Conservation (phyloP, 2,797 vertebrate species). For the Delichon dasypus region DNA sequence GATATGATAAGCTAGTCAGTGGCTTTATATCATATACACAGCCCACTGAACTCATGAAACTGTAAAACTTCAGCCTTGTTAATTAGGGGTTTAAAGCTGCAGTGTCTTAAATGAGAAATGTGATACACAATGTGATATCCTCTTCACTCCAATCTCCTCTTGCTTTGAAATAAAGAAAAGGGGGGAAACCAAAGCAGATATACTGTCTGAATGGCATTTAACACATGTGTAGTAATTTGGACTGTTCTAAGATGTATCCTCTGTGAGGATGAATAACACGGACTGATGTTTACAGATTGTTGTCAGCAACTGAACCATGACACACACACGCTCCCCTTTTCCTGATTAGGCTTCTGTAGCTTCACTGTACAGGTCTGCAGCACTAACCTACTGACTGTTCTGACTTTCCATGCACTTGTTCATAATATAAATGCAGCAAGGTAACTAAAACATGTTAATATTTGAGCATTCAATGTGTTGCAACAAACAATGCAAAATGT, state of each 20-base stretch:
- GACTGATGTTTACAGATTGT: neutral
- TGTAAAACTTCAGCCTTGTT: neutral
- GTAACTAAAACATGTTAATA: neutral
- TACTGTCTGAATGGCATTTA: neutral
- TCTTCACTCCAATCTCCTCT: neutral
- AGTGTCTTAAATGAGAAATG: neutral
- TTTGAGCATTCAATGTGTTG: neutral
- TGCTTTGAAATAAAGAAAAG: neutral
- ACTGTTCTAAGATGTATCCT: neutral
- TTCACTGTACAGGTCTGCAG: neutral
- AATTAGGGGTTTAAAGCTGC: neutral
- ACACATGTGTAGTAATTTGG: neutral
- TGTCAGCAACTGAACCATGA: neutral
- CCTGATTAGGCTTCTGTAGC: neutral
- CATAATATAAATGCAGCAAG: neutral
- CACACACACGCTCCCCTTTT: fast-evolving
- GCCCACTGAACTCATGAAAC: neutral
- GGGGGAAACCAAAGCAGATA: neutral
- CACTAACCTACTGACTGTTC: neutral
- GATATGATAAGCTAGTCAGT: neutral
- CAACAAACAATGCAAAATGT: neutral
- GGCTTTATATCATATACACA: neutral
- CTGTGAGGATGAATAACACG: neutral
- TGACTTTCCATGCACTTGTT: neutral
- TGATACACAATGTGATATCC: neutral